Evolutionary conservation across 2,888 invertebrate species (phyloP).

Genomic region (Argynnis bischoffii): DNA sequence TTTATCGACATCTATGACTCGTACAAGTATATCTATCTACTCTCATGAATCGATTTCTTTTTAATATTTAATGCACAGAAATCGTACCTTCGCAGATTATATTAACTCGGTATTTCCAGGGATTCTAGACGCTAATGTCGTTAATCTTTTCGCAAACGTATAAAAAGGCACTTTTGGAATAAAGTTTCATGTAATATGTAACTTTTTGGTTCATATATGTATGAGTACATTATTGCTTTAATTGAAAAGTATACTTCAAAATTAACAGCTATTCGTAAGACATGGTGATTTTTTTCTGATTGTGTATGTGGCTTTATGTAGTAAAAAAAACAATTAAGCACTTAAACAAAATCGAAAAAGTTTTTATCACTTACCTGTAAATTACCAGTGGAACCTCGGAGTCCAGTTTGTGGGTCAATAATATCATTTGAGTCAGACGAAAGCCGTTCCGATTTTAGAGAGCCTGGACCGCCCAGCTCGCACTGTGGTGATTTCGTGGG

Average conservation of each 20-base stretch:
- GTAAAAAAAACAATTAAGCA: background rate
- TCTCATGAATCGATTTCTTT: slow-evolving; percentile 20
- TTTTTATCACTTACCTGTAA: slow-evolving; percentile 60
- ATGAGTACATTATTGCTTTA: no score
- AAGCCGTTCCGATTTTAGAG: slow-evolving; percentile 75
- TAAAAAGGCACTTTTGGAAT: no score
- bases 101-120: slow-evolving; percentile 11
- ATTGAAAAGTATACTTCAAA: no score
- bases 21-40: slow-evolving; percentile 4
- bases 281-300: no score
- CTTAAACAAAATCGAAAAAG: background rate
- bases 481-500: slow-evolving; percentile 79
- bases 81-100: slow-evolving; percentile 21
- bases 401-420: slow-evolving; percentile 77
- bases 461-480: slow-evolving; percentile 77
- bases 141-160: background rate
- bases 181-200: no score
- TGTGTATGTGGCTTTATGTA: background rate
- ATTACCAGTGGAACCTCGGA: slow-evolving; percentile 68
- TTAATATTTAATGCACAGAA: slow-evolving; percentile 22
- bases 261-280: no score
- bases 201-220: no score
- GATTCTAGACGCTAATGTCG: background rate
- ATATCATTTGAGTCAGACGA: slow-evolving; percentile 80
- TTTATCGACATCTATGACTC: slow-evolving; percentile 13